Evolutionary conservation across 2,888 invertebrate species (phyloP).

Genomic region (Taphrorychus bicolor): DNA sequence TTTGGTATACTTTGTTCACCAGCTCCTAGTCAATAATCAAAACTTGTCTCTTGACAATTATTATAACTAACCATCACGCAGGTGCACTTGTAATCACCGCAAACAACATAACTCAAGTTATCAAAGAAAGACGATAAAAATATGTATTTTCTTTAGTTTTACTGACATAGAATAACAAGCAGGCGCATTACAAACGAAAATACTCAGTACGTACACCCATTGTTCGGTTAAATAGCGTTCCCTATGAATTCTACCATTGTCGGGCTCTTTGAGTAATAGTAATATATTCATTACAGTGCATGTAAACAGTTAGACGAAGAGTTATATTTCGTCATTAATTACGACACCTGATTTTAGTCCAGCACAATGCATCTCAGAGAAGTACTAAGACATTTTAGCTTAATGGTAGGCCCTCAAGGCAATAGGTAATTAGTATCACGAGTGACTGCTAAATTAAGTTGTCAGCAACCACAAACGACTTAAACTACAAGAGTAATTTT

Average conservation of each 20-base stretch:
- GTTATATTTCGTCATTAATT: background rate
- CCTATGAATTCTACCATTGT: background rate
- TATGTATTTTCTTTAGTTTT: background rate
- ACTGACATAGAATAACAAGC: background rate
- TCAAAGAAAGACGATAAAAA: background rate
- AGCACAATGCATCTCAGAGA: too few relatives aligned
- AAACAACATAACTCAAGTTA: background rate
- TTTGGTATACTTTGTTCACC: too few relatives aligned
- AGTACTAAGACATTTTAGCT: too few relatives aligned
- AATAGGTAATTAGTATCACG: background rate
- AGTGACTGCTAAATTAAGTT: background rate
- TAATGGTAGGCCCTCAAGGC: too few relatives aligned
- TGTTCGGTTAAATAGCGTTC: background rate
- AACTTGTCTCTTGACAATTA: too few relatives aligned
- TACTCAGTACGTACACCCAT: background rate
- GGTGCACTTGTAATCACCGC: too few relatives aligned
- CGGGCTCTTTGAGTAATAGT: background rate
- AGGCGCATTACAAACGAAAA: background rate
- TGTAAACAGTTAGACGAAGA: background rate
- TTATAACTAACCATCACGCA: too few relatives aligned
- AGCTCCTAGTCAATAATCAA: too few relatives aligned
- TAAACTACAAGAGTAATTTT: conserved; percentile 1
- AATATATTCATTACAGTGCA: background rate
- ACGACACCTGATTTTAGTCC: background rate
- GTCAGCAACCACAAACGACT: background rate